Conservation (phyloP, 2,888 invertebrate species). For the Cheilosia soror region DNA sequence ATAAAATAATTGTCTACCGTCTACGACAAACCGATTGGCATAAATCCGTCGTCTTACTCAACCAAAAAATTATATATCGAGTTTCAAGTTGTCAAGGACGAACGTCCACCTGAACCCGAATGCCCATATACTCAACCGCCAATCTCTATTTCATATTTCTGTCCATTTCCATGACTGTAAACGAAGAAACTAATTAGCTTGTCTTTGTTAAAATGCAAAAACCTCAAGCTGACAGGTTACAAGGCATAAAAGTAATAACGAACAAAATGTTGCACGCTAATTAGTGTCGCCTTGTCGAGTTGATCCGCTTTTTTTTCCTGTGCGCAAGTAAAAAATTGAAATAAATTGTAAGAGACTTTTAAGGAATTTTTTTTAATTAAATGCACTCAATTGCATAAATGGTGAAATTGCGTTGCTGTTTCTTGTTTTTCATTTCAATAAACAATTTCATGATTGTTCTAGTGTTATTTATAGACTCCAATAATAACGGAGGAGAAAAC, state of each 20-base stretch:
- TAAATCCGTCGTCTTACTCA: too few species aligned
- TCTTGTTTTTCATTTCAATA: too few species aligned
- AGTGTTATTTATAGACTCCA: too few species aligned
- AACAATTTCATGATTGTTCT: too few species aligned
- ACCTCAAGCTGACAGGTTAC: not conserved
- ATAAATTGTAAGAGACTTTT: not conserved
- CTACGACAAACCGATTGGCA: too few species aligned
- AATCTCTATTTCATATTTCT: not conserved
- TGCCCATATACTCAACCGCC: too few species aligned
- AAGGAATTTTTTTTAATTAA: not conserved
- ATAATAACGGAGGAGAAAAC: too few species aligned
- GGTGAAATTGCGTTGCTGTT: too few species aligned
- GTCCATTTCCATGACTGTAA: not conserved
- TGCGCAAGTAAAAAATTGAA: not conserved
- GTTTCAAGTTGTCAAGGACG: too few species aligned
- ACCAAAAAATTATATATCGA: too few species aligned
- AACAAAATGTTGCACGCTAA: constrained; percentile 18
- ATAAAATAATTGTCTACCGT: too few species aligned
- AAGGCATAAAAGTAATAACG: not conserved
- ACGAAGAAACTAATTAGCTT: constrained; percentile 17
- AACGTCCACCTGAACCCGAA: not conserved
- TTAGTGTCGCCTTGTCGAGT: constrained; percentile 27
- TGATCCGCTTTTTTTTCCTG: not conserved
- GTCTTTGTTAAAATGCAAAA: constrained; percentile 20
- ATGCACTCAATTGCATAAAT: too few species aligned